Base-by-base conservation (phyloP, 2,888 invertebrate genomes). In the Limenitis arthemis region DNA sequence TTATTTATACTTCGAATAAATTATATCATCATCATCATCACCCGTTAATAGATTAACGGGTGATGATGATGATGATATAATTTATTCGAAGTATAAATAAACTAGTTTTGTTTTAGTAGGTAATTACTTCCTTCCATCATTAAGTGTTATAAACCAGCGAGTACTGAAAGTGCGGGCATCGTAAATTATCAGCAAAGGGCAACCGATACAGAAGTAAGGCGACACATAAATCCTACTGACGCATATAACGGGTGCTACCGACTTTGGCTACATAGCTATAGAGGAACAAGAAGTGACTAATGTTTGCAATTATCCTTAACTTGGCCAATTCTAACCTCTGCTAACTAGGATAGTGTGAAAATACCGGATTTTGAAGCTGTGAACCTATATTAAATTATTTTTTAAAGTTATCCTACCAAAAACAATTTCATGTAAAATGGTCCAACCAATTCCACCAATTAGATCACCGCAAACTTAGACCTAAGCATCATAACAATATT, bases 151-250 rank as follows among this genome's bases (percentile, higher is more conserved):
- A 54, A 54, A 54, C 48, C 48, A 51, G 52, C 51, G 49, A 44
- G 49, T 53, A 56, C 51, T 11, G 32, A 40, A 44, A 53, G 55
- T 55, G 47, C 47, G 53, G 49, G 47, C 57, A 56, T 62, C 65
- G 65, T 69, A 67, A 70, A 73, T 74, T 70, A 69, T 70, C 65
- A 53, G 50, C 60, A 65, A 64, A 61, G 69, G 60, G 62, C 62
- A 56, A 56, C 60, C 70, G 66, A 69, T 70, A 65, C 65, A 64
- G 59, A 66, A 65, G 64, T 63, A 65, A 63, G 60, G 65, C 65
- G 65, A 62, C 61, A 66, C 61, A 73, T 74, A 74, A 74, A 74
- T 74, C 70, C 60, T 51, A 53, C 56, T 62, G 61, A 59, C 55
- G 60, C 59, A 58, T 64, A 60, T 61, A 58, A 49, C 47, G 56